Evolutionary conservation across 2,113 vertebrate genomes (phyloP), one percentile per base, ranked within the genome.

Genomic region (Hippocampus mohnikei): DNA sequence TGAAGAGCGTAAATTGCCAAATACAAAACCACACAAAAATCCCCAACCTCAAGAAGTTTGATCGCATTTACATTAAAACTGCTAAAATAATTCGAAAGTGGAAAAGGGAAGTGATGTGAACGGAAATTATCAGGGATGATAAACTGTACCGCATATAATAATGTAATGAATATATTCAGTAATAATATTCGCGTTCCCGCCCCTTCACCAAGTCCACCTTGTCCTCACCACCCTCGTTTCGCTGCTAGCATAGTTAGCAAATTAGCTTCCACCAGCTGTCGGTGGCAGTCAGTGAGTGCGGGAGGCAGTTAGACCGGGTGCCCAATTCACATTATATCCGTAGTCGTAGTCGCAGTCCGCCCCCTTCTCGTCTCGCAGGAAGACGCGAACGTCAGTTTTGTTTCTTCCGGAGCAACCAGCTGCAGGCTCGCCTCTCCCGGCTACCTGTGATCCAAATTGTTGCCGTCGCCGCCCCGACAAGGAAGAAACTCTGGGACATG

Each of bases 401-500:
- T 75, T 74, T 9, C 8, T 52, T 21, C 20, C 58, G 68, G 67
- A 79, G 58, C 74, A 74, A 66, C 75, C 58, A 21, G 16, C 41
- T 33, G 23, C 48, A 53, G 72, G 64, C 63, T 69, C 48, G 72
- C 67, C 64, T 77, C 77, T 50, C 37, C 60, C 63, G 67, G 78
- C 66, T 20, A 61, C 70, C 50, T 67, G 65, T 52, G 46, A 67
- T 52, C 67, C 71, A 11, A 37, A 25, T 25, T 20, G 69, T 73
- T 50, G 81, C 73, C 73, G 53, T 78, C 79, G 41, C 70, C 72
- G 68, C 80, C 69, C 72, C 74, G 80, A 85, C 73, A 44, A 81
- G 82, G 77, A 86, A 85, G 77, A 81, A 83, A 78, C 83, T 42
- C 80, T 85, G 91, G 87, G 94, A 92, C 89, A 95, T 95, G 95